Evolutionary conservation across 1,140 invertebrate species (phyloP).

Genomic region (Achroia grisella): DNA sequence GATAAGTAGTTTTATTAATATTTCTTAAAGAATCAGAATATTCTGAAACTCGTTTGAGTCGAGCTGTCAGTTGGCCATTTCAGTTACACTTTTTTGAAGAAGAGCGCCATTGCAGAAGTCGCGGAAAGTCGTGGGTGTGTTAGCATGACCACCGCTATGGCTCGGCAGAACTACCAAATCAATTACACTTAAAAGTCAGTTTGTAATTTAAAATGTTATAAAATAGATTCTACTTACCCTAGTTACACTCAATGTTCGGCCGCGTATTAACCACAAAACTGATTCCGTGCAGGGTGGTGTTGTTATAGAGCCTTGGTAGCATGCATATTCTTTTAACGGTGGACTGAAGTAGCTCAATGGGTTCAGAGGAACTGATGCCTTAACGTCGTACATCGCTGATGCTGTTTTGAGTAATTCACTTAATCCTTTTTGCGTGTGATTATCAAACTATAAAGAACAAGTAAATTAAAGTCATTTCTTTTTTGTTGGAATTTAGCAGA

Average conservation of each 20-base stretch:
- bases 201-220: neutral
- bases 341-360: slow-evolving; percentile 33
- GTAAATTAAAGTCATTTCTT: neutral
- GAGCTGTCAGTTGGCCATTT: no score
- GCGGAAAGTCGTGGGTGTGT: no score
- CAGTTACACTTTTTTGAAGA: no score
- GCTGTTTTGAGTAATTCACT: slow-evolving; percentile 15
- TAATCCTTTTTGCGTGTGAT: slow-evolving; percentile 24
- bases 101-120: no score
- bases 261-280: slow-evolving; percentile 45
- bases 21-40: no score
- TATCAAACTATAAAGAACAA: slow-evolving; percentile 20
- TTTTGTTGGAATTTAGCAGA: no score
- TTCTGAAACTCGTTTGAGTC: no score
- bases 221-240: slow-evolving; percentile 35
- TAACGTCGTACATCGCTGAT: neutral
- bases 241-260: slow-evolving; percentile 23
- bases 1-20: no score
- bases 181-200: no score
- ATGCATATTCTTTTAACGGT: slow-evolving; percentile 35
- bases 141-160: no score
- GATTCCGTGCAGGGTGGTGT: slow-evolving; percentile 43
- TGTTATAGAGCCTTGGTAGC: slow-evolving; percentile 49
- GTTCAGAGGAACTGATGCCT: slow-evolving; percentile 3
- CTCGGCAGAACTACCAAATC: no score